Base-by-base conservation (phyloP, 2,113 vertebrate genomes). In the Leptosomus discolor region DNA sequence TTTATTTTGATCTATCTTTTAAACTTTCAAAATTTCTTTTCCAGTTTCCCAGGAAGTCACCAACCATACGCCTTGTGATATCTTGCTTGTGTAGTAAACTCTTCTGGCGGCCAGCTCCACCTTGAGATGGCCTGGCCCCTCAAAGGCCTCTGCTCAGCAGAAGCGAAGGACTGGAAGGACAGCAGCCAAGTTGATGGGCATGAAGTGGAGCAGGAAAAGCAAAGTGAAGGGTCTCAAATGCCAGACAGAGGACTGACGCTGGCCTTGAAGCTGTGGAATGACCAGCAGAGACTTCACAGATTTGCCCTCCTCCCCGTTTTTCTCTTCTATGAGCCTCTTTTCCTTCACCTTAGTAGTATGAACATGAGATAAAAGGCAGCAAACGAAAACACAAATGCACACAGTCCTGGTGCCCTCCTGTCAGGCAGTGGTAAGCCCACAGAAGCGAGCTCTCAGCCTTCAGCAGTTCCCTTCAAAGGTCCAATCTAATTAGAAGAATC, bases 401-500 rank as follows among this genome's bases (percentile, higher is more conserved):
- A 0, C 5, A 5, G 61, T 34, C 3, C 11, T 37, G 27, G 17
- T 83, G 45, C 11, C 18, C 63, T 63, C 16, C 60, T 9, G 7
- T 18, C 19, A 75, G 87, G 69, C 34, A 68, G 21, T 32, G 45
- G 54, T 23, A 60, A 85, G 20, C 58, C 22, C n/a, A 30, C 24
- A 70, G 75, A 65, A 36, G 2, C 45, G 60, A 91, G 70, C 18
- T 45, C 58, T 92, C 53, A 84, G 50, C 34, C 46, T 83, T 92
- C 76, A 91, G 37, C 74, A 81, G 13, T 56, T 92, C 63, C 57
- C 46, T 65, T 88, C 75, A 88, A 84, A 87, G 91, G 87, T 70
- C 60, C 26, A 64, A 64, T 90, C 78, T 94, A 94, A 95, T 90
- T 71, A 90, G 71, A 26, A 90, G 4, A 8, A 92, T 85, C 73